phyloP scores from a whole-genome alignment of 2,113 vertebrate genomes.

The Mastomys coucha region DNA sequence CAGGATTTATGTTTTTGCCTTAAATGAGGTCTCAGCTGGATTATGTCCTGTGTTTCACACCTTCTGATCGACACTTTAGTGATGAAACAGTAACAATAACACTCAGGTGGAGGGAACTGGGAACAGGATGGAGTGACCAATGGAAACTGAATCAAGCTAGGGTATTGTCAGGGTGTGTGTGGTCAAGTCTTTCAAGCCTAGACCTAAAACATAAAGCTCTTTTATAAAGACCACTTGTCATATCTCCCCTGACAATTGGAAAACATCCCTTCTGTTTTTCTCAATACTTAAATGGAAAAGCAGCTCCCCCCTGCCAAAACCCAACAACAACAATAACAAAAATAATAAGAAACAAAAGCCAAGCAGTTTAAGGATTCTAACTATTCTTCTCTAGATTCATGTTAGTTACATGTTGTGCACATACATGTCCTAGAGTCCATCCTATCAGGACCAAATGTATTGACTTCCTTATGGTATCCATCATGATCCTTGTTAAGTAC shows the following conservation, averaged over 20 bases:
- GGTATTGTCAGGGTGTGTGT: accelerated
- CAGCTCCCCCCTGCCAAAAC: no score
- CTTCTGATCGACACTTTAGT: constrained; percentile 42
- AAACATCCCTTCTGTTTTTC: neutral
- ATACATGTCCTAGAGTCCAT: neutral
- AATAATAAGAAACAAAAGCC: neutral
- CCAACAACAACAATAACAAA: neutral
- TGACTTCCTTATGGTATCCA: neutral
- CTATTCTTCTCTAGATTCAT: neutral
- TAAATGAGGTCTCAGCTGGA: constrained; percentile 29
- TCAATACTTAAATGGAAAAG: neutral
- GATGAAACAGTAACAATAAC: constrained; percentile 6
- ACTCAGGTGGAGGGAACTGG: neutral
- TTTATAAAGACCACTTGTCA: neutral
- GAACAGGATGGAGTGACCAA: neutral
- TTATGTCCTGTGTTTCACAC: constrained; percentile 20
- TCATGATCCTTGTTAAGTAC: neutral
- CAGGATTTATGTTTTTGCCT: constrained; percentile 34
- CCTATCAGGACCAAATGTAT: neutral
- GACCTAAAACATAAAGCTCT: neutral
- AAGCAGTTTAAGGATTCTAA: neutral
- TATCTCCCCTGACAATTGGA: neutral
- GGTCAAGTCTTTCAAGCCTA: accelerated
- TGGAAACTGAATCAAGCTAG: neutral
- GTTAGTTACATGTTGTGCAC: neutral